Conservation (phyloP, 2,113 vertebrate species). For the Heterotis niloticus region DNA sequence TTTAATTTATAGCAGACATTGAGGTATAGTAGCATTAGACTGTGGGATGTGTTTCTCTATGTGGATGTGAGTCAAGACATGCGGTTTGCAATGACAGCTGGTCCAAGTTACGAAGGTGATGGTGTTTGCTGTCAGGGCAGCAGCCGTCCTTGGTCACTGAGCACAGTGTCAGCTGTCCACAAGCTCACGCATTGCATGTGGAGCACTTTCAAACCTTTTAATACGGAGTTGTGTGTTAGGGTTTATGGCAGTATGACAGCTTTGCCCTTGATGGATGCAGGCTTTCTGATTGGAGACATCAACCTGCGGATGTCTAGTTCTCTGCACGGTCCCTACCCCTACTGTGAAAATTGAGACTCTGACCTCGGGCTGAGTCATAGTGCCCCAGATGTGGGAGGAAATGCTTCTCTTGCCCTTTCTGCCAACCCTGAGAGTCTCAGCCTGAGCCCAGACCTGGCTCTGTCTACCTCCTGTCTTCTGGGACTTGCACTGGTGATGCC, state of each 20-base stretch:
- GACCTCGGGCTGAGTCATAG: background rate
- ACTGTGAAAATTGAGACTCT: background rate
- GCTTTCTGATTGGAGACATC: background rate
- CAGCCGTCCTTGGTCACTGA: background rate
- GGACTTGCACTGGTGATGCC: background rate
- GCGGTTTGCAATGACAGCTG: background rate
- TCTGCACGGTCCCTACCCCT: background rate
- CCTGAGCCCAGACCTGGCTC: background rate
- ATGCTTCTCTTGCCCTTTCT: background rate
- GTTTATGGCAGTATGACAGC: background rate
- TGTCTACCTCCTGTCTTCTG: background rate
- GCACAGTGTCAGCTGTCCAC: background rate
- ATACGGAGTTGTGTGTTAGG: background rate
- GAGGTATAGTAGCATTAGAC: background rate
- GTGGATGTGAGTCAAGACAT: background rate
- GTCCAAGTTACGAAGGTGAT: background rate
- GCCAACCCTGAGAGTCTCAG: background rate
- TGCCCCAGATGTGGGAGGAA: background rate
- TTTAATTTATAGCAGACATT: background rate
- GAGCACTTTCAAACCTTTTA: background rate
- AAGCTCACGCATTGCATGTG: background rate
- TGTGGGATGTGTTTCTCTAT: background rate
- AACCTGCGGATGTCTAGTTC: background rate
- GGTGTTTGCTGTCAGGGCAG: background rate
- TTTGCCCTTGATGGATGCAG: background rate